Percentiles rank a stretch among this genome's conserved stretches.
phyloP scores from a whole-genome alignment of 2,113 vertebrate genomes.

The Grus americana region DNA sequence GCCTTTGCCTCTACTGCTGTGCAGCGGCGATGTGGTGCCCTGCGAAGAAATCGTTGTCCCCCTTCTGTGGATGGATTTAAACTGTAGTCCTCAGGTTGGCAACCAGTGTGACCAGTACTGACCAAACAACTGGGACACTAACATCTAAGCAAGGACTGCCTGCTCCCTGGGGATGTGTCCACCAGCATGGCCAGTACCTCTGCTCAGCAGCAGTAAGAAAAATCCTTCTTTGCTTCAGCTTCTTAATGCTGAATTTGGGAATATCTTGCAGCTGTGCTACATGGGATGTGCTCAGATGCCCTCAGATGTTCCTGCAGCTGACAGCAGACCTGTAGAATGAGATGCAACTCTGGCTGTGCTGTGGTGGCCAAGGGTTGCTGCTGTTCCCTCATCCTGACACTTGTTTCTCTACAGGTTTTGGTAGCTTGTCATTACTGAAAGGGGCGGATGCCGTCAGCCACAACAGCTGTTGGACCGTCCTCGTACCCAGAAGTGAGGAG shows the following conservation, averaged over 20 bases:
- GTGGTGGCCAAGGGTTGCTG: neutral
- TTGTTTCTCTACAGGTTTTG: neutral
- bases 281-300: fast-evolving
- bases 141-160: neutral
- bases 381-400: fast-evolving
- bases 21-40: fast-evolving
- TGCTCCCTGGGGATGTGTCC: neutral
- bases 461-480: neutral
- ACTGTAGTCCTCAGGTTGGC: fast-evolving
- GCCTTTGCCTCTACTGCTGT: fast-evolving
- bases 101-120: neutral
- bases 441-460: fast-evolving
- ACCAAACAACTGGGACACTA: neutral
- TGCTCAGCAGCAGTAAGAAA: neutral
- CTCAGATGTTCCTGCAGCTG: neutral
- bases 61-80: neutral
- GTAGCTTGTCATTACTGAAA: fast-evolving
- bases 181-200: neutral
- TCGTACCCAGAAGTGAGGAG: fast-evolving
- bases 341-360: neutral
- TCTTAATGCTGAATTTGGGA: neutral
- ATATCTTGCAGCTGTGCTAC: neutral
- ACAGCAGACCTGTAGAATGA: neutral
- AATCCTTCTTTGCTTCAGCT: neutral
- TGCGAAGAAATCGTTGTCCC: fast-evolving